Evolutionary conservation across 2,888 invertebrate species (phyloP).

Genomic region (Philereme transversata): DNA sequence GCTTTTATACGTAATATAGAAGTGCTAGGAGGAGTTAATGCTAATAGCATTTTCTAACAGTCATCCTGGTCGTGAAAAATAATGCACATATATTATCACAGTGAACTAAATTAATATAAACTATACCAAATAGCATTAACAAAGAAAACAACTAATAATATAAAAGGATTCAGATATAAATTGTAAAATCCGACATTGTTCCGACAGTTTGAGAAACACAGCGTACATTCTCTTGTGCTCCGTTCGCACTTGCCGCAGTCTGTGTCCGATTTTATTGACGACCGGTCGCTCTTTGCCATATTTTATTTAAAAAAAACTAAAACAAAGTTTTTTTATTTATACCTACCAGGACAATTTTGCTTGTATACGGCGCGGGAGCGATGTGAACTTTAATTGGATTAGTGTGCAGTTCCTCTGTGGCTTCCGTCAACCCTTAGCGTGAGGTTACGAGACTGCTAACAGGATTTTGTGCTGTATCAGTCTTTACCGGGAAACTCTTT

Average conservation of each 20-base stretch:
- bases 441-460: conserved; percentile 52
- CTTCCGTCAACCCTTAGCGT: conserved; percentile 58
- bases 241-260: conserved; percentile 52
- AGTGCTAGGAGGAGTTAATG: no score
- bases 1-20: no score
- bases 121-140: conserved; percentile 12
- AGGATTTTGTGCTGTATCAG: conserved; percentile 54
- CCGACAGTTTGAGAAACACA: conserved; percentile 61
- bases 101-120: not conserved
- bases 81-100: no score
- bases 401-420: conserved; percentile 55
- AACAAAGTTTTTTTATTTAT: conserved; percentile 5
- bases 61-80: no score
- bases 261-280: conserved; percentile 50
- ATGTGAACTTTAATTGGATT: conserved; percentile 57
- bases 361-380: conserved; percentile 37
- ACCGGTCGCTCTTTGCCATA: conserved; percentile 49
- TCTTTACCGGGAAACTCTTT: conserved; percentile 44
- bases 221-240: conserved; percentile 55
- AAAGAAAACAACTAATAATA: conserved; percentile 37
- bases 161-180: conserved; percentile 30
- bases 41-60: no score
- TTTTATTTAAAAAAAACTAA: conserved; percentile 15
- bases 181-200: conserved; percentile 34
- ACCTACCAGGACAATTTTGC: conserved; percentile 16